Evolutionary conservation across 2,888 invertebrate species (phyloP).

Genomic region (Patella pellucida): DNA sequence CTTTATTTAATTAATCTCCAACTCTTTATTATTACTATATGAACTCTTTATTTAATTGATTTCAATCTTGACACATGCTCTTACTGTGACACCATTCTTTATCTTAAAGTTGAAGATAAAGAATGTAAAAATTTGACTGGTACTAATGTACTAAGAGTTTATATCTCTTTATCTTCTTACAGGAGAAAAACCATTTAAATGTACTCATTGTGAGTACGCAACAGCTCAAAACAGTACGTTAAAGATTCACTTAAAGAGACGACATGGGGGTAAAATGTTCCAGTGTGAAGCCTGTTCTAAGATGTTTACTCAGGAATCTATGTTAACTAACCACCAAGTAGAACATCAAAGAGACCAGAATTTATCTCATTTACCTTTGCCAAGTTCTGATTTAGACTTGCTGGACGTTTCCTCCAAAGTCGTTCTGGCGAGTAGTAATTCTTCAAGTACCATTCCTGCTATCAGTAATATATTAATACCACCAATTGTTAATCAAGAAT

Average conservation of each 20-base stretch:
- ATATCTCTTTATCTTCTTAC: constrained; percentile 19
- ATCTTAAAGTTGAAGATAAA: no score
- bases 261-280: constrained; percentile 59
- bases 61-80: no score
- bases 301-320: constrained; percentile 42
- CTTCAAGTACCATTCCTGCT: background rate
- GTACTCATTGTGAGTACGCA: constrained; percentile 69
- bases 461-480: background rate
- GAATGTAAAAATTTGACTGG: no score
- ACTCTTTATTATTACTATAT: no score
- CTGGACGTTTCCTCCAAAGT: no score
- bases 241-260: constrained; percentile 69
- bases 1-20: no score
- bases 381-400: no score
- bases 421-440: no score
- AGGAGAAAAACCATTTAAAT: constrained; percentile 71
- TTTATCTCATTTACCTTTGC: background rate
- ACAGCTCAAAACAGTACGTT: constrained; percentile 71
- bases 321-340: constrained; percentile 36
- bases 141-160: no score
- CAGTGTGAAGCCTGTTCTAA: constrained; percentile 44
- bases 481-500: background rate
- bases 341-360: constrained; percentile 4
- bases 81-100: no score
- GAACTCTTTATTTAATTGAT: no score